Base-by-base conservation (phyloP, 2,888 invertebrate genomes). In the Laothoe populi region DNA sequence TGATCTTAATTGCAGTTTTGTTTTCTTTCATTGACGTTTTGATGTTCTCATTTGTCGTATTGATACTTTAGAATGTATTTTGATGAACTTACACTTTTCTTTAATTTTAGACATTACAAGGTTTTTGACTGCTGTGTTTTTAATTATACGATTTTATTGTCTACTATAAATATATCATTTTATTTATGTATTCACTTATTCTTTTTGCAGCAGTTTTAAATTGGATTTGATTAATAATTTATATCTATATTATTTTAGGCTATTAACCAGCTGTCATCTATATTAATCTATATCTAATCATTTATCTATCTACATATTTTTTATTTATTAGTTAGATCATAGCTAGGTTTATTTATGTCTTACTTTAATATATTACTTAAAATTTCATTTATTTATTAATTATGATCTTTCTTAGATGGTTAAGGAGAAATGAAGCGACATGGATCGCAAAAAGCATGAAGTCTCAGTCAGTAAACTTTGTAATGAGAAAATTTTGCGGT, bases 401-500 rank as follows among this genome's bases (percentile, higher is more conserved):
- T 44, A n/a, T 44, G 19, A 7, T 1, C 5, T 16, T 21, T 16
- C 16, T 44, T 44, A 8, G 5, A 8, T 44, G 19, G 38, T 38
- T 44, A 19, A 44, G 8, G 19, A 19, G 19, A 53, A 31, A 53
- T 16, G 4, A 53, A 19, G 11, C 53, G 11, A 21, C 19, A 35
- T 35, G 53, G 53, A 53, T 53, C 19, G 11, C 19, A 11, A 19
- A 13, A 16, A 19, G 53, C 31, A 35, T 53, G 26, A 49, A n/a
- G 5, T 31, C 4, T 10, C 49, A 21, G 35, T 19, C 16, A 11
- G 11, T n/a, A 11, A 19, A 4, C 11, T 10, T 11, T 31, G 35
- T 0, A 4, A 35, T 10, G 38, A 38, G 38, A 53, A 1, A 7
- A 26, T 49, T 8, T 49, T 49, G 7, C 49, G 49, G 26, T 31